Evolutionary conservation across 1,140 invertebrate species (phyloP).

Genomic region (Drosophila fuyamai): DNA sequence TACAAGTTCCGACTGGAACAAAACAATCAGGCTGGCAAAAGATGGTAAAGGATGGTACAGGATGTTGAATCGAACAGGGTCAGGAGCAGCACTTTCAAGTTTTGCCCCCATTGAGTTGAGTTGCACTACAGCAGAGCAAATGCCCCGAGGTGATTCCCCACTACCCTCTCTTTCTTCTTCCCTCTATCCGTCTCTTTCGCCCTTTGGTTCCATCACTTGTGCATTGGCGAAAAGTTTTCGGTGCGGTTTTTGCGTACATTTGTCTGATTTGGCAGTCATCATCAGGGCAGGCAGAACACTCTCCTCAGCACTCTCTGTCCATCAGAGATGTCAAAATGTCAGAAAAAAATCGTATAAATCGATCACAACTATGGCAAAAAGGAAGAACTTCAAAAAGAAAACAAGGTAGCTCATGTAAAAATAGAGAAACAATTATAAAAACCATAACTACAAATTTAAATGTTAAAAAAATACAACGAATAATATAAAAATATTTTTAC

Average conservation of each 20-base stretch:
- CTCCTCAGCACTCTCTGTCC: constrained; percentile 3
- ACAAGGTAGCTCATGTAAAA: no score
- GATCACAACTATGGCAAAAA: not conserved
- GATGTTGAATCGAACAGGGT: constrained; percentile 33
- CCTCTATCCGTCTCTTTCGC: constrained; percentile 6
- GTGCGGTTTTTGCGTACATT: constrained; percentile 80
- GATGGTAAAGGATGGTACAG: constrained; percentile 9
- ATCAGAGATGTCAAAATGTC: constrained; percentile 27
- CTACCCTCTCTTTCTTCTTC: not conserved
- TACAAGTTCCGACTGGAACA: constrained; percentile 41
- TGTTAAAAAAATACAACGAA: no score
- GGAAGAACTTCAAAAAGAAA: not conserved
- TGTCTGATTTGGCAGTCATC: constrained; percentile 80
- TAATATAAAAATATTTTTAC: no score
- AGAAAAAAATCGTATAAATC: not conserved
- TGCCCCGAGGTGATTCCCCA: constrained; percentile 72
- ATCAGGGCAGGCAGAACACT: constrained; percentile 33
- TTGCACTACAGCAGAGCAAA: constrained; percentile 64
- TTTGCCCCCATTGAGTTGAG: constrained; percentile 61
- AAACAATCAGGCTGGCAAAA: constrained; percentile 34
- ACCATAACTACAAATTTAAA: no score
- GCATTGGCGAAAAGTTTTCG: constrained; percentile 74
- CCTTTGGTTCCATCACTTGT: constrained; percentile 43
- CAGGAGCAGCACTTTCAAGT: constrained; percentile 53
- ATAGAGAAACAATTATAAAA: no score